phyloP scores from a whole-genome alignment of 2,797 vertebrate species.

The Urocyon cinereoargenteus region DNA sequence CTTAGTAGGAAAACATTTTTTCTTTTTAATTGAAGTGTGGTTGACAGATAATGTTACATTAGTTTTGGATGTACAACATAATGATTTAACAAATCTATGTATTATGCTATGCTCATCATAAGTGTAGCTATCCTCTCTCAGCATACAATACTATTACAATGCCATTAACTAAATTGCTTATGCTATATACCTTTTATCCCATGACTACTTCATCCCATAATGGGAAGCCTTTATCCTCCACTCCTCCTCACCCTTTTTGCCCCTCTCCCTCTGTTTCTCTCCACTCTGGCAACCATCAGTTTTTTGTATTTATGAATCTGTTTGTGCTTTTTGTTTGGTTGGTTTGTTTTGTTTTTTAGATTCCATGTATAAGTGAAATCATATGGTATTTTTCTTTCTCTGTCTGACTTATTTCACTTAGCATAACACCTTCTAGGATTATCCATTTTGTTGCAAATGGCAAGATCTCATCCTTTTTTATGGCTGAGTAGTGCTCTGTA shows the following conservation, averaged over 20 bases:
- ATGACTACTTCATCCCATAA: background rate
- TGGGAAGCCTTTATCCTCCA: background rate
- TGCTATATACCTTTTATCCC: background rate
- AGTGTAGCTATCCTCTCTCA: background rate
- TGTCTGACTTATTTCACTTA: background rate
- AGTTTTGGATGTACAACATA: background rate
- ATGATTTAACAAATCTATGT: background rate
- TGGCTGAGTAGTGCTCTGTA: background rate
- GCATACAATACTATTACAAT: background rate
- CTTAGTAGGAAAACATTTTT: background rate
- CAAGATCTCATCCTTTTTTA: background rate
- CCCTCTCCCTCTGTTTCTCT: background rate
- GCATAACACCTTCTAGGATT: background rate
- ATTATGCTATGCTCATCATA: background rate
- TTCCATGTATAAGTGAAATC: background rate
- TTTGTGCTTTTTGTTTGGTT: background rate
- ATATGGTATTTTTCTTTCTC: background rate
- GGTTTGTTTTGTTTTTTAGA: background rate
- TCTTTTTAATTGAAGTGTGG: background rate
- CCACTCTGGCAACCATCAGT: background rate
- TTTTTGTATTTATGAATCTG: background rate
- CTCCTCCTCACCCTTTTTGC: background rate
- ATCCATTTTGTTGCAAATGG: background rate
- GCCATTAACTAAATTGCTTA: background rate
- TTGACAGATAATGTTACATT: background rate